Evolutionary conservation across 2,797 vertebrate species (phyloP), one percentile per base, ranked within the genome.

Genomic region (Sebastolobus altivelis): DNA sequence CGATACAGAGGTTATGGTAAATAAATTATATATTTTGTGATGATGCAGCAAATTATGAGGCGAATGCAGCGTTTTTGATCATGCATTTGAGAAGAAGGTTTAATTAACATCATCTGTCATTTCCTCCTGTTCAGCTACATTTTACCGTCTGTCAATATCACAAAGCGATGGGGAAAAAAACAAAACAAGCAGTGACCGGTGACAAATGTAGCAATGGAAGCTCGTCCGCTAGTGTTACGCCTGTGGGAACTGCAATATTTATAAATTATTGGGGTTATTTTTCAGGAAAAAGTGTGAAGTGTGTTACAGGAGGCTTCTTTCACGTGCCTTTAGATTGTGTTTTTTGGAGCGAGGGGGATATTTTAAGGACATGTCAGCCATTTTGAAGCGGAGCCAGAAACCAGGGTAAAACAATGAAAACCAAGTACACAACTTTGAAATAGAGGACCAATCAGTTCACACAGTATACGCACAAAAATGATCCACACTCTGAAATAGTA

Each of bases 301-400:
- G 40, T 77, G 86, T 90, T 72, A 85, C 75, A 84, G 88, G 87
- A 82, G 87, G 89, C 88, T 90, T 82, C 80, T 85, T 86, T 91
- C 72, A 81, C 65, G 95, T 95, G 95, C 95, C 95, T 96, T 95
- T 89, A 88, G 90, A 79, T 79, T 75, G 82, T 70, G 69, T 76
- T 81, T 79, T 79, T 79, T 46, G 61, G 69, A 80, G 70, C 56
- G 52, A 59, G 37, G 11, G 20, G 27, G 18, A 40, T 33, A 37
- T 43, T 77, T 80, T 61, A 67, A 79, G 67, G 87, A 81, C 65
- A 58, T 74, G 74, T 84, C 82, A 85, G 85, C 49, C 80, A 76
- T 83, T 89, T 81, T 78, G 22, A 88, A 77, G 70, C 65, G 54
- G 75, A 84, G 65, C 72, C 38, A 86, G 73, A 75, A 85, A 81